phyloP scores from a whole-genome alignment of 2,888 invertebrate species.

The Hipparchia sbordonii region DNA sequence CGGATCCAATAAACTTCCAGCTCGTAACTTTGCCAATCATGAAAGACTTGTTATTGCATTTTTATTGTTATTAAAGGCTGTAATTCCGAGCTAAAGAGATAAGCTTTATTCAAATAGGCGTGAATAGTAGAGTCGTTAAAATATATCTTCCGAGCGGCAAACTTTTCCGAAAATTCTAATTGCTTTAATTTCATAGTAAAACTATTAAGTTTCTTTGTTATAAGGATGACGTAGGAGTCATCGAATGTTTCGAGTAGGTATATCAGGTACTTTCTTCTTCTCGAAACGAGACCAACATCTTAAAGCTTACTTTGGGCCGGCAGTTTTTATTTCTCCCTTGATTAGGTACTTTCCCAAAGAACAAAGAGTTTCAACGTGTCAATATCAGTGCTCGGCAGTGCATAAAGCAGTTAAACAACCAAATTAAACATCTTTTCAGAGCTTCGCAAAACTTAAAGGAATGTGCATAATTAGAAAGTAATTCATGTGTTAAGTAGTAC shows the following conservation, averaged over 20 bases:
- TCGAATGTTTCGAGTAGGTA: too few species aligned
- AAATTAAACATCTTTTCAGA: constrained; percentile 17
- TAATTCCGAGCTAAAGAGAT: constrained; percentile 30
- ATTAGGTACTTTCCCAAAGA: constrained; percentile 2
- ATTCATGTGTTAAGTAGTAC: too few species aligned
- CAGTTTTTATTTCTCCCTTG: not conserved
- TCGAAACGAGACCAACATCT: too few species aligned
- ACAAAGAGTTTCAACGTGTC: constrained; percentile 21
- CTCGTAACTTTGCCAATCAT: constrained; percentile 58
- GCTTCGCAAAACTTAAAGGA: not conserved
- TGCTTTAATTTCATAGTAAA: not conserved
- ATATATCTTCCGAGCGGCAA: not conserved
- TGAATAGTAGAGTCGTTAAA: constrained; percentile 16
- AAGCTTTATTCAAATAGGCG: constrained; percentile 26
- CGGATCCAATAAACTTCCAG: constrained; percentile 53
- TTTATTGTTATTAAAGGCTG: constrained; percentile 44
- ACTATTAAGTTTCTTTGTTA: not conserved
- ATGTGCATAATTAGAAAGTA: too few species aligned
- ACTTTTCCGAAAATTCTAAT: constrained; percentile 7
- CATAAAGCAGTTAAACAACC: not conserved
- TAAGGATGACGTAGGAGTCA: too few species aligned
- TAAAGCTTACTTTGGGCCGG: not conserved
- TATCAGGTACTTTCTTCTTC: too few species aligned
- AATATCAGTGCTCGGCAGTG: constrained; percentile 16
- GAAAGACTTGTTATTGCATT: constrained; percentile 51